These are phyloP conservation scores for Pithys albifrons DNA, from an alignment of 2,113 vertebrate genomes.

Conservation along the genomic window DNA sequence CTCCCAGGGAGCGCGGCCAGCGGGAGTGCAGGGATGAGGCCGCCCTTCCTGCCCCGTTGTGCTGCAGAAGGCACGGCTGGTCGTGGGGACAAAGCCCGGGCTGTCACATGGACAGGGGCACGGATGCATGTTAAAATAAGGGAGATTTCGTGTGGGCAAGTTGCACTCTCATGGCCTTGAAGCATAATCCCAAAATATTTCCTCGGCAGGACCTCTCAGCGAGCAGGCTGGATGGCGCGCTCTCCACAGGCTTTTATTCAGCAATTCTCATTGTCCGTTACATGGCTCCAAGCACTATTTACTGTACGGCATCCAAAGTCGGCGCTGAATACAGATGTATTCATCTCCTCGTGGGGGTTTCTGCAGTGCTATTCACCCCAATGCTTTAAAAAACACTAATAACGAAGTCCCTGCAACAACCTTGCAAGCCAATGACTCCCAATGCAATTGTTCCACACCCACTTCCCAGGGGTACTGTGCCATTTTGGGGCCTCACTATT, in stretches of 20 bases:
- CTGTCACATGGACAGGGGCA: neutral
- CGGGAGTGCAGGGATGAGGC: neutral
- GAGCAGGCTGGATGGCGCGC: neutral
- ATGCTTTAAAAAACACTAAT: neutral
- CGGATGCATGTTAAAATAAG: neutral
- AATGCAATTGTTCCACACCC: neutral
- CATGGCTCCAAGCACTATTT: neutral
- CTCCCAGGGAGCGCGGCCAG: neutral
- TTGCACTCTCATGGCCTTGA: neutral
- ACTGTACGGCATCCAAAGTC: neutral
- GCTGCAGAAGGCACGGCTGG: neutral
- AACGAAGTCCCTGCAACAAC: neutral
- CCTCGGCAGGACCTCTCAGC: neutral
- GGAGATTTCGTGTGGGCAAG: neutral
- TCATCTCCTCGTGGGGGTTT: neutral
- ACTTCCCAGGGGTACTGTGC: neutral
- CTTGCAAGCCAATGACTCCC: neutral
- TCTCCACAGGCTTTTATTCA: neutral
- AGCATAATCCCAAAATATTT: neutral
- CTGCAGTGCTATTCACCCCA: neutral
- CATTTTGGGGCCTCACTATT: neutral
- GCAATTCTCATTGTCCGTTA: neutral
- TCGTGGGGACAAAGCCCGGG: neutral
- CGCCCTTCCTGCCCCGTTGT: neutral
- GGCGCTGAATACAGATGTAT: neutral